A percentile compares a stretch with the other conserved stretches of the same genome.
Conservation (phyloP, 1,140 invertebrate genomes). For the Hycleus phaleratus region DNA sequence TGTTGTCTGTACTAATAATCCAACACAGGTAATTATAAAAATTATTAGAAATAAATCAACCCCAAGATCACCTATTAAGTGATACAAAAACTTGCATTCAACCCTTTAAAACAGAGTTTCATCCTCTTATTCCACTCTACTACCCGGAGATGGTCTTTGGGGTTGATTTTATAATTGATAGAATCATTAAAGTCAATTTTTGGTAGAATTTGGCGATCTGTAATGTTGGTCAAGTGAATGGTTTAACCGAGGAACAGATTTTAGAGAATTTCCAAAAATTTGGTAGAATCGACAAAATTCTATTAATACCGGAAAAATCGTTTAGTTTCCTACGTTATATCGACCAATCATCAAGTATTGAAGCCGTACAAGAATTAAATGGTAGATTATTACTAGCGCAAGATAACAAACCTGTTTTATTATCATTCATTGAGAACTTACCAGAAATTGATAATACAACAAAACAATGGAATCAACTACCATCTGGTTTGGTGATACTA, state of each 20-base stretch:
- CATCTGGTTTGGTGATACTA: constrained; percentile 66
- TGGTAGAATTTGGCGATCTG: constrained; percentile 48
- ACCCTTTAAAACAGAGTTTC: too few species aligned
- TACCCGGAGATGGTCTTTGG: too few species aligned
- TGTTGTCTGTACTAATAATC: constrained; percentile 36
- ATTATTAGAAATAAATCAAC: constrained; percentile 6
- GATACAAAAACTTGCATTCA: too few species aligned
- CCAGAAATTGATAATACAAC: constrained; percentile 34
- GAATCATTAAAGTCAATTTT: constrained; percentile 8
- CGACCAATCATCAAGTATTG: constrained; percentile 42
- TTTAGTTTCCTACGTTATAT: constrained; percentile 64
- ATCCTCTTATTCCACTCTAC: too few species aligned
- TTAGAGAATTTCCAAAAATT: constrained; percentile 44
- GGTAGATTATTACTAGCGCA: constrained; percentile 46
- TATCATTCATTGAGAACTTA: constrained; percentile 52
- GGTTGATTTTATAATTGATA: neutral
- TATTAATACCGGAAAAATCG: constrained; percentile 64
- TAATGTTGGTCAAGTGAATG: constrained; percentile 70
- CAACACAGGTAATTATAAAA: constrained; percentile 40
- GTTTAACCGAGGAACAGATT: constrained; percentile 55
- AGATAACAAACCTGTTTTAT: constrained; percentile 52
- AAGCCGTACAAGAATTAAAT: constrained; percentile 48
- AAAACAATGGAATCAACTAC: constrained; percentile 39
- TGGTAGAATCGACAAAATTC: constrained; percentile 49
- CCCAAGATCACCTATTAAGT: too few species aligned